Evolutionary conservation across 2,113 vertebrate species (phyloP).

Genomic region (Rhinoderma darwinii): DNA sequence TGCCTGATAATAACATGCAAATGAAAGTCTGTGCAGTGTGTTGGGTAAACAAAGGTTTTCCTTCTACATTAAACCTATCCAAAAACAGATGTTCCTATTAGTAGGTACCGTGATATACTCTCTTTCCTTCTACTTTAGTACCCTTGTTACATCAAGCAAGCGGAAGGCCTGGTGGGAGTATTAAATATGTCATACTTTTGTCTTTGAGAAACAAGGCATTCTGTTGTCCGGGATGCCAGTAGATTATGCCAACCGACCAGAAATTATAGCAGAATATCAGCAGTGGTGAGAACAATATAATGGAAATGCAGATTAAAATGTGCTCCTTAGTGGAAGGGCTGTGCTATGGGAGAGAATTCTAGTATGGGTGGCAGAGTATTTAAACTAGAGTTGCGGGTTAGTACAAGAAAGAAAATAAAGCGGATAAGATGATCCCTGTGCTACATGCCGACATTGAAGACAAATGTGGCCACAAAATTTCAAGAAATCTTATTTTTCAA

Average conservation of each 20-base stretch:
- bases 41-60: not conserved
- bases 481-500: no score
- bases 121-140: not conserved
- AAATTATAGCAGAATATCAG: not conserved
- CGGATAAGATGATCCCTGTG: no score
- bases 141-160: not conserved
- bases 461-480: no score
- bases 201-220: not conserved
- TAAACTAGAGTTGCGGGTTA: no score
- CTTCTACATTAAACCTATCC: not conserved
- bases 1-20: not conserved
- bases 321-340: no score
- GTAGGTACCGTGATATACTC: no score
- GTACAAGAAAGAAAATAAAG: no score
- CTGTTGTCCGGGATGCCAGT: not conserved
- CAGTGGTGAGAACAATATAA: not conserved
- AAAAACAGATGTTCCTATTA: no score
- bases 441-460: no score
- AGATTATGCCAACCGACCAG: not conserved
- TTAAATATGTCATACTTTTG: not conserved
- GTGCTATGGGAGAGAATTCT: no score
- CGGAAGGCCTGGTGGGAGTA: not conserved
- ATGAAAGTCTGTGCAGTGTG: not conserved
- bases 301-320: not conserved
- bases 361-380: no score